Evolutionary conservation across 2,113 vertebrate genomes (phyloP), one percentile per base, ranked within the genome.

Genomic region (Gila orcuttii): DNA sequence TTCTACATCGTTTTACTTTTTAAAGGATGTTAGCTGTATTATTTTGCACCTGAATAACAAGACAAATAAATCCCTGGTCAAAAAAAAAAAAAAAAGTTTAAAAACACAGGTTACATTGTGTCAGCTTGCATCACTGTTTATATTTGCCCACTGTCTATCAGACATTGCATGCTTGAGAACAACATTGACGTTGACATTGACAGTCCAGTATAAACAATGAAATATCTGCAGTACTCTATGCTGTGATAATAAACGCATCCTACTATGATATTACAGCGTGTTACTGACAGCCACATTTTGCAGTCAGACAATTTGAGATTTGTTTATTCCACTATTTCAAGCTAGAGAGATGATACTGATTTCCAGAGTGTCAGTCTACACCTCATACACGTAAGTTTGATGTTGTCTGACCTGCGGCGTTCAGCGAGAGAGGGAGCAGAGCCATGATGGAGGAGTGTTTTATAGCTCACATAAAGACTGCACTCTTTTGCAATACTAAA

Each of bases 231-330:
- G 25, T 23, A 11, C 15, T 64, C n/a, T 79, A 62, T 75, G 74
- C 60, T 45, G 25, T 82, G 42, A 80, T 42, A 28, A 62, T 69
- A 82, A 82, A 68, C 17, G 2, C 64, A 33, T 68, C 6, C 42
- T 52, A 28, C 39, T 28, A 31, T 77, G 74, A 68, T 28, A 80
- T 80, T 64, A 64, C 39, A 62, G 78, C 9, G 2, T 8, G 9
- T 68, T 82, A 68, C 79, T 82, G 79, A 66, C 79, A 82, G n/a
- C 15, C 79, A 52, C 62, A 52, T 82, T 66, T 52, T 82, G 47
- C 45, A 82, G 79, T n/a, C 42, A 82, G 79, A 52, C 62, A 23
- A 69, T 82, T 17, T 82, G 1, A 69, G 79, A 68, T 82, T 82
- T 82, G 42, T 82, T 82, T 68, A 68, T 82, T 68, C 28, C 79